Percentiles rank a stretch among this genome's conserved stretches.
phyloP scores from a whole-genome alignment of 2,113 vertebrate species.

The Psettodes erumei region DNA sequence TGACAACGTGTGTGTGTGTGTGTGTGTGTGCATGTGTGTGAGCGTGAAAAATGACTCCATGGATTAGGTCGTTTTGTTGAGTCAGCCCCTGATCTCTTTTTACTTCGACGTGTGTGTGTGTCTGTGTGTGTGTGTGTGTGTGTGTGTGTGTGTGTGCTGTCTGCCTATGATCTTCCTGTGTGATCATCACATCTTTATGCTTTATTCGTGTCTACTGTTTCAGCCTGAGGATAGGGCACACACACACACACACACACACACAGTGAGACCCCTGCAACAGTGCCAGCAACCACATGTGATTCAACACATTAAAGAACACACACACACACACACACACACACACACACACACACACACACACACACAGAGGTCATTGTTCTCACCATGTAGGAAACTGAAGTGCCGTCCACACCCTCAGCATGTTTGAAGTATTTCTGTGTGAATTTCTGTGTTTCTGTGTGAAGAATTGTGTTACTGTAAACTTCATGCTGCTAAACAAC shows the following conservation, averaged over 20 bases:
- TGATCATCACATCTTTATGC: constrained; percentile 10
- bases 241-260: constrained; percentile 15
- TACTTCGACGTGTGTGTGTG: constrained; percentile 3
- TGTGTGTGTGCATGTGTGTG: constrained; percentile 8
- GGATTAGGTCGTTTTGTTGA: constrained; percentile 32
- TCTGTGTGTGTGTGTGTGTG: constrained; percentile 6
- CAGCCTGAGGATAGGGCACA: constrained; percentile 6
- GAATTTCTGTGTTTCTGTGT: too few relatives aligned
- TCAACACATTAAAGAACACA: not conserved
- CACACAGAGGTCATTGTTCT: constrained; percentile 2
- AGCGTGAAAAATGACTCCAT: constrained; percentile 4
- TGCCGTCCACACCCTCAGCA: not conserved
- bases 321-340: not conserved
- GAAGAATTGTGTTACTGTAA: too few relatives aligned
- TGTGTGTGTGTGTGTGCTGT: too few relatives aligned
- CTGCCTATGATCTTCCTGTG: constrained; percentile 1
- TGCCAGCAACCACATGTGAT: constrained; percentile 12
- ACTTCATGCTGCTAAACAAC: too few relatives aligned
- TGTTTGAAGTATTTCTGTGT: not conserved
- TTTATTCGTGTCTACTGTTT: constrained; percentile 18
- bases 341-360: constrained; percentile 16
- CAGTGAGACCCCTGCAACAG: constrained; percentile 17
- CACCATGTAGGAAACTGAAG: constrained; percentile 2
- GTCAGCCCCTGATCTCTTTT: constrained; percentile 29
- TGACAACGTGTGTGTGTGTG: constrained; percentile 21